phyloP scores from a whole-genome alignment of 2,797 vertebrate species.

The Poecilia velifera region DNA sequence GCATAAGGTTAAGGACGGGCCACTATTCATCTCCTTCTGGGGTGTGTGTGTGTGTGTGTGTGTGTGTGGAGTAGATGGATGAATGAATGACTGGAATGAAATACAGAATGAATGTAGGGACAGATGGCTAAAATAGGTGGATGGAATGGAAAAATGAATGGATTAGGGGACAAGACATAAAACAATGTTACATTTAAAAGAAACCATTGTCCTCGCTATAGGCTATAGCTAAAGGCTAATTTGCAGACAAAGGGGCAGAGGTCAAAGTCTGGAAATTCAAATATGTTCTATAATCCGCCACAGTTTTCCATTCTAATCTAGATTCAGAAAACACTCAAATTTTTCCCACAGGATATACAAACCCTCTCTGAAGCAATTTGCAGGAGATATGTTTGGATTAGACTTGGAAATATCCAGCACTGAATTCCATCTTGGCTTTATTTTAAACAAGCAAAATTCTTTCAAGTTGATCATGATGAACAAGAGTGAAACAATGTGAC shows the following conservation, averaged over 20 bases:
- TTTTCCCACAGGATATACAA: background rate
- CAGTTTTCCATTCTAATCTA: background rate
- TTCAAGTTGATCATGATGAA: slow-evolving; percentile 47
- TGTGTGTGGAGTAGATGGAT: background rate
- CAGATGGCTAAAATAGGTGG: background rate
- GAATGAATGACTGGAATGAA: background rate
- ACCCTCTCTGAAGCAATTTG: slow-evolving; percentile 5
- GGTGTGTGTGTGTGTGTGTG: background rate
- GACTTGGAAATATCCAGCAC: slow-evolving; percentile 18
- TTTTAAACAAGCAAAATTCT: slow-evolving; percentile 34
- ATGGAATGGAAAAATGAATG: background rate
- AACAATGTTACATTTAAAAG: background rate
- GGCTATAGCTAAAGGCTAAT: background rate
- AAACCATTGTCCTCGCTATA: background rate
- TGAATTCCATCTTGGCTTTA: background rate
- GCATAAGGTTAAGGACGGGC: background rate
- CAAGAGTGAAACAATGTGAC: slow-evolving; percentile 34
- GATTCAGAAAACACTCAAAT: background rate
- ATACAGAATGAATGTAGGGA: background rate
- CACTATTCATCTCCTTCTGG: background rate
- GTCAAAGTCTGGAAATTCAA: background rate
- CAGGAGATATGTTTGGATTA: background rate
- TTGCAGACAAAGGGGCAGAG: background rate
- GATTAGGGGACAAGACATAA: background rate
- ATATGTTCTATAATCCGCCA: background rate